These are phyloP conservation scores for Leptosomus discolor DNA, from an alignment of 2,113 vertebrate species.

Conservation along the genomic window DNA sequence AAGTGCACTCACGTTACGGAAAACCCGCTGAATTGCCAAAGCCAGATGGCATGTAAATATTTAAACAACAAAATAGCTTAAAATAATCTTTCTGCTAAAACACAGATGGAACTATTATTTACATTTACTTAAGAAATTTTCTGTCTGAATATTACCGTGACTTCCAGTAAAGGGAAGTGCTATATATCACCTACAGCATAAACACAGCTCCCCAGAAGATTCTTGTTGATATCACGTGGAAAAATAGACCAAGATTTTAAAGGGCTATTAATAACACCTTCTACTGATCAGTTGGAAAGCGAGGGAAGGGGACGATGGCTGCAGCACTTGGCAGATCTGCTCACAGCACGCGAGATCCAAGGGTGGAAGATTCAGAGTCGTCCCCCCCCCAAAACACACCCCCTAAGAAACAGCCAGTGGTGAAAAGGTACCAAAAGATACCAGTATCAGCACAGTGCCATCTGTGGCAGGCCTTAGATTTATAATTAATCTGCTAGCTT, in stretches of 20 bases:
- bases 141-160: not conserved
- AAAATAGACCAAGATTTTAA: not conserved
- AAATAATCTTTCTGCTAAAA: slow-evolving; percentile 1
- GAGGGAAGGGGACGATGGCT: not conserved
- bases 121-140: not conserved
- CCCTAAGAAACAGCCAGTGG: not conserved
- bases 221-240: not conserved
- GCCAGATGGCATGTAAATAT: slow-evolving; percentile 54
- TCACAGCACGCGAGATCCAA: fast-evolving
- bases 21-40: slow-evolving; percentile 18
- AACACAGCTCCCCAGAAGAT: not conserved
- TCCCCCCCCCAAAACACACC: not conserved
- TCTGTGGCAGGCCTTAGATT: not conserved
- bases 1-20: slow-evolving; percentile 5
- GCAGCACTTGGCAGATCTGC: not conserved
- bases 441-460: not conserved
- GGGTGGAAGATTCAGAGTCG: not conserved
- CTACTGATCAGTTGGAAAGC: fast-evolving
- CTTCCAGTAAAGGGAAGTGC: not conserved
- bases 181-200: not conserved
- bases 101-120: slow-evolving; percentile 51
- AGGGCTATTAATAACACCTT: not conserved
- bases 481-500: slow-evolving; percentile 32
- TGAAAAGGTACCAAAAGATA: not conserved
- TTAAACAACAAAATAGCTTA: slow-evolving; percentile 45